These are phyloP conservation scores for Meteorus colon DNA, from an alignment of 2,888 invertebrate genomes.

Conservation along the genomic window DNA sequence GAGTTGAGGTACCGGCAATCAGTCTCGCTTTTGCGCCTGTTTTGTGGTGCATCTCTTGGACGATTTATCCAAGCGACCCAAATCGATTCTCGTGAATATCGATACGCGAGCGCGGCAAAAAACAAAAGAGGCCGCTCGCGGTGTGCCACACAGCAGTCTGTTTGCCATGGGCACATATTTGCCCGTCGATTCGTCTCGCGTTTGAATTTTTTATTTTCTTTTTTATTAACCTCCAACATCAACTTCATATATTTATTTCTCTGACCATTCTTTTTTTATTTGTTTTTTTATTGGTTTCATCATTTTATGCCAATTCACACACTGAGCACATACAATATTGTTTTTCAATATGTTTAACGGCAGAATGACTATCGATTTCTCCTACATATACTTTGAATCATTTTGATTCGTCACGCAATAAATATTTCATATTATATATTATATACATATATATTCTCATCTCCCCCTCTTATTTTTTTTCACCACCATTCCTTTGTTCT, in stretches of 20 bases:
- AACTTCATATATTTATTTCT: conserved; percentile 11
- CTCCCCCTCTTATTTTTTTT: not conserved
- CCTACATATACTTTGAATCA: conserved; percentile 9
- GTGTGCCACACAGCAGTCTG: conserved; percentile 34
- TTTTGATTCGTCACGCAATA: conserved; percentile 27
- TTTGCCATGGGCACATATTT: conserved; percentile 59
- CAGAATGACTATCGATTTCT: conserved; percentile 31
- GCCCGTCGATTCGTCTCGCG: conserved; percentile 61
- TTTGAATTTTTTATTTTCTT: conserved; percentile 27
- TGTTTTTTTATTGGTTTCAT: not conserved
- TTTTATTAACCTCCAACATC: conserved; percentile 17
- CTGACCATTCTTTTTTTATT: not conserved
- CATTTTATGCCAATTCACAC: conserved; percentile 35
- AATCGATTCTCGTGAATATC: conserved; percentile 66
- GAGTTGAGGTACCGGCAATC: conserved; percentile 20
- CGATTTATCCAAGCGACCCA: conserved; percentile 56
- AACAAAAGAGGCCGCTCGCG: conserved; percentile 52
- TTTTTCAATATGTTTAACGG: conserved; percentile 27
- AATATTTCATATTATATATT: conserved; percentile 29
- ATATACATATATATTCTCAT: conserved; percentile 3
- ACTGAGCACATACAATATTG: conserved; percentile 12
- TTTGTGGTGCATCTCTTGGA: not conserved
- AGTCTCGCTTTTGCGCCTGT: not conserved
- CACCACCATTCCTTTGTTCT: conserved; percentile 10
- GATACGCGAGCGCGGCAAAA: conserved; percentile 53